phyloP scores from a whole-genome alignment of 2,888 invertebrate species.

The Microctonus brassicae region DNA sequence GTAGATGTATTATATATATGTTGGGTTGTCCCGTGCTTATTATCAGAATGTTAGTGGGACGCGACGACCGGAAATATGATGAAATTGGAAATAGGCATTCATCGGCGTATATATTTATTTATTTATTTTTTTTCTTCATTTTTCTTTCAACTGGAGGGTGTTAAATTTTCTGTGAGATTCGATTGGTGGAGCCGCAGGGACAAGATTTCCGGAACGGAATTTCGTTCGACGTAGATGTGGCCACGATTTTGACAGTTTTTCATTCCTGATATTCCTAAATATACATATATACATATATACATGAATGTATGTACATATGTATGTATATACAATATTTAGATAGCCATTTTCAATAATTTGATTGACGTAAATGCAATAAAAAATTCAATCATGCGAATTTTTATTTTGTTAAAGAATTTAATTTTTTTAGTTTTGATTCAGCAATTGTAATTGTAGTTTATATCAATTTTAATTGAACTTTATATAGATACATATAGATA shows the following conservation, averaged over 20 bases:
- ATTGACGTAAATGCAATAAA: too few relatives aligned
- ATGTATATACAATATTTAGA: too few relatives aligned
- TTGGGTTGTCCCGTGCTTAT: background rate
- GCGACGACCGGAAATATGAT: conserved; percentile 63
- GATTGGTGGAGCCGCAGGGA: conserved; percentile 60
- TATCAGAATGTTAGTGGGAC: conserved; percentile 33
- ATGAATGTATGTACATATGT: conserved; percentile 13
- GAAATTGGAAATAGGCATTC: conserved; percentile 61
- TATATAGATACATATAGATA: too few relatives aligned
- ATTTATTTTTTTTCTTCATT: conserved; percentile 45
- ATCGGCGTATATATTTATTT: conserved; percentile 15
- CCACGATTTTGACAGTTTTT: conserved; percentile 21
- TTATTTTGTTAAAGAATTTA: too few relatives aligned
- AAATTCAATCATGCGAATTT: too few relatives aligned
- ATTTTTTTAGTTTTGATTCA: too few relatives aligned
- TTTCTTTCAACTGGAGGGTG: conserved; percentile 53
- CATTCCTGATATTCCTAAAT: background rate
- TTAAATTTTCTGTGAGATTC: conserved; percentile 70
- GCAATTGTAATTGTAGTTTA: too few relatives aligned
- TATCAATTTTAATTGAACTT: too few relatives aligned
- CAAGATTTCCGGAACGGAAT: conserved; percentile 64
- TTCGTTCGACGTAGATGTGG: conserved; percentile 25
- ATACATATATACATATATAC: conserved; percentile 9
- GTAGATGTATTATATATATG: background rate
- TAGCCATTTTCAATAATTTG: background rate